Base-by-base conservation (phyloP, 1,140 invertebrate genomes). In the Goniozus legneri region DNA sequence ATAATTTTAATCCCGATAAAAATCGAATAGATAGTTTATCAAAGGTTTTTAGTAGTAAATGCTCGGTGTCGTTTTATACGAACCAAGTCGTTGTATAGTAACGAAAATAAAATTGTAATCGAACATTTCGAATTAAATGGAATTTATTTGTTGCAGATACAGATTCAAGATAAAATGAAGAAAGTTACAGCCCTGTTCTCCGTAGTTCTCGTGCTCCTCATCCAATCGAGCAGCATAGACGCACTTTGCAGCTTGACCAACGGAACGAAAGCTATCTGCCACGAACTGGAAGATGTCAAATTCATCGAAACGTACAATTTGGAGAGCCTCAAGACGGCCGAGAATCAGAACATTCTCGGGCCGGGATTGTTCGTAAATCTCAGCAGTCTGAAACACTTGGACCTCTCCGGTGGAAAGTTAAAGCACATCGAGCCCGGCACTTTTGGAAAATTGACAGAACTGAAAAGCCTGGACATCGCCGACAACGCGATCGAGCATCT, bases 201-300 rank as follows among this genome's bases (percentile, higher is more conserved):
- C 8, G 19, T 55, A 7, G 43, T 73, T 7, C 37, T 69, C 24
- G 31, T 59, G 15, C 45, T 69, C 30, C 39, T 70, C 20, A 33
- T 48, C 13, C 46, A 44, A 10, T 62, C 42, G 35, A 46, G 47
- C 33, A 27, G 33, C 22, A 44, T 46, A 8, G 43, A 53, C n/a
- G 64, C 58, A 3, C 45, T 52, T 0, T 74, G 72, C 43, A 35
- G 13, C 2, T 4, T 63, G 16, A 27, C 60, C 13, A 61, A 63
- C 39, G 48, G 43, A 2, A 56, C 61, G 3, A 19, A 21, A 2
- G 62, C 64, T 0, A 8, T 43, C 12, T 76, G 73, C 43, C 30
- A 58, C n/a, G 49, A 65, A 6, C 40, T 76, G n/a, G 58, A 67
- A 0, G 72, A 76, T 35, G 40, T 62, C 2, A 56, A 56, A 20